Evolutionary conservation across 2,797 vertebrate species (phyloP).

Genomic region (Varecia variegata): DNA sequence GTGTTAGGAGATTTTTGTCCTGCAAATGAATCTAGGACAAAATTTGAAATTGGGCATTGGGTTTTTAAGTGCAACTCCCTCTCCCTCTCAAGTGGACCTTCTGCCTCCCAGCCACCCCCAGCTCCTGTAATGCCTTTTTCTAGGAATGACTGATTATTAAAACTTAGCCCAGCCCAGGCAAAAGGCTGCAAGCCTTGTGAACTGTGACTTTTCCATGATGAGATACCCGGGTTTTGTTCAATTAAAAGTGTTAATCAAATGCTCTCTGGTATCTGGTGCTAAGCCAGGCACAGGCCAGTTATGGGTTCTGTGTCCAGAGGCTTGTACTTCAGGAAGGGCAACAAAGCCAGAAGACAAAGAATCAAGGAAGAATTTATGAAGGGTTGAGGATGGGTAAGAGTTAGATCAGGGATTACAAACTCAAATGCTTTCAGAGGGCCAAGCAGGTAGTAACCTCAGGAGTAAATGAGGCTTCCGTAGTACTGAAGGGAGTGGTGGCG

Average conservation of each 20-base stretch:
- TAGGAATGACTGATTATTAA: background rate
- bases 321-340: background rate
- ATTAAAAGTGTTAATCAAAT: background rate
- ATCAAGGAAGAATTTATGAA: background rate
- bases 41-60: background rate
- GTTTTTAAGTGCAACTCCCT: background rate
- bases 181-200: background rate
- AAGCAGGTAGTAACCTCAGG: background rate
- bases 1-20: background rate
- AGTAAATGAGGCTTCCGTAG: background rate
- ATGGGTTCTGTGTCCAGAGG: background rate
- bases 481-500: background rate
- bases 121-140: background rate
- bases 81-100: background rate
- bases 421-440: background rate
- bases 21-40: background rate
- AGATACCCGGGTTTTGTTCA: background rate
- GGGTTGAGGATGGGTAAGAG: background rate
- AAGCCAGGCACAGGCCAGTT: background rate
- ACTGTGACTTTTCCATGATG: background rate
- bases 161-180: background rate
- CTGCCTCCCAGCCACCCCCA: background rate
- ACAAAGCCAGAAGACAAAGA: background rate
- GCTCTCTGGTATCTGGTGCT: background rate
- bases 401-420: background rate